Percentiles rank a stretch among this genome's conserved stretches.
Evolutionary conservation across 2,797 vertebrate species (phyloP).

Genomic region (Diplodus puntazzo): DNA sequence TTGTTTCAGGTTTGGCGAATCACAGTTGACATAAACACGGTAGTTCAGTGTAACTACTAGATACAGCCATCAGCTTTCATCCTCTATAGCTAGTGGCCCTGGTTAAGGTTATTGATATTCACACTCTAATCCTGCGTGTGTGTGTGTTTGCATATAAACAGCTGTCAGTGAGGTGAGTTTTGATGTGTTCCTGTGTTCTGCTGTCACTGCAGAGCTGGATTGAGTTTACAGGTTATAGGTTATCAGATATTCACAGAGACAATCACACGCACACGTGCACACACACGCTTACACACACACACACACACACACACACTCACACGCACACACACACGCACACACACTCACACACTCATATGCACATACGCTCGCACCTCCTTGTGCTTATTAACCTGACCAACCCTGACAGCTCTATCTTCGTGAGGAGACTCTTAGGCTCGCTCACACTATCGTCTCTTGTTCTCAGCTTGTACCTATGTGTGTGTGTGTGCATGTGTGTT

Average conservation of each 20-base stretch:
- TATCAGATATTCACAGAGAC: constrained; percentile 63
- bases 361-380: constrained; percentile 28
- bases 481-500: constrained; percentile 12
- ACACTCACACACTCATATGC: constrained; percentile 11
- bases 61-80: constrained; percentile 38
- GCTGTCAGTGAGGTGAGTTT: constrained; percentile 65
- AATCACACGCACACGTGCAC: constrained; percentile 28
- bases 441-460: constrained; percentile 5
- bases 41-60: constrained; percentile 14
- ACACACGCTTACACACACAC: constrained; percentile 13
- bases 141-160: constrained; percentile 53
- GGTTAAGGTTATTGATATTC: constrained; percentile 69
- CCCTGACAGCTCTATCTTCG: constrained; percentile 77
- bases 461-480: constrained; percentile 31
- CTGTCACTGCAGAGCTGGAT: constrained; percentile 60
- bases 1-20: constrained; percentile 15
- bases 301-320: constrained; percentile 21
- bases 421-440: constrained; percentile 46
- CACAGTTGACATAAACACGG: constrained; percentile 1
- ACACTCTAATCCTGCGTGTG: constrained; percentile 55
- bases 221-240: constrained; percentile 73
- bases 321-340: constrained; percentile 22
- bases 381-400: constrained; percentile 58
- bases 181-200: constrained; percentile 62
- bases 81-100: constrained; percentile 27